Conservation (phyloP, 1,140 invertebrate species). For the Drosophila novamexicana region DNA sequence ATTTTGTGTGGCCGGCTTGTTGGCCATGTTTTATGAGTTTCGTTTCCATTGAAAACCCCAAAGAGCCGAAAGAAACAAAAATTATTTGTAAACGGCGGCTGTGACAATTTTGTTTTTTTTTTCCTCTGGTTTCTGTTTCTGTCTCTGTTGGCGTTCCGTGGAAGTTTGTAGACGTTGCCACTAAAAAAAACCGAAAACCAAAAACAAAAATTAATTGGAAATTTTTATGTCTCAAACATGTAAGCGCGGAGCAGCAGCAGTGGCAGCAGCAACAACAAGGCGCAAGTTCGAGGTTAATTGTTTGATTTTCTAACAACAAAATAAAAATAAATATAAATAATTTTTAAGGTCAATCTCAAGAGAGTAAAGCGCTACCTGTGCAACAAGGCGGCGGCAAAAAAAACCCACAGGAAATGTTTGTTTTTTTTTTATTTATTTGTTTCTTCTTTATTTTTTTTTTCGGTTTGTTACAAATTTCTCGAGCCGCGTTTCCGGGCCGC, state of each 20-base stretch:
- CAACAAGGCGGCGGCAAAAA: background rate
- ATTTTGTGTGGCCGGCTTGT: conserved; percentile 60
- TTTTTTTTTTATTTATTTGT: conserved; percentile 19
- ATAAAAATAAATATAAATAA: conserved; percentile 47
- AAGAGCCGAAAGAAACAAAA: conserved; percentile 72
- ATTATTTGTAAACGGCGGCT: conserved; percentile 81
- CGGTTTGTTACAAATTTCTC: conserved; percentile 41
- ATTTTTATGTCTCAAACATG: conserved; percentile 82
- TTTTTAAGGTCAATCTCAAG: conserved; percentile 72
- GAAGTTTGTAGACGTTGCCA: conserved; percentile 66
- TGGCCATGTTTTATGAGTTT: conserved; percentile 80
- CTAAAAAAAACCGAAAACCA: conserved; percentile 55
- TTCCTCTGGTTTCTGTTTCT: conserved; percentile 26
- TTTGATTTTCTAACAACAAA: conserved; percentile 79
- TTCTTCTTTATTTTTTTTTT: background rate
- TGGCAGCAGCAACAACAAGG: conserved; percentile 39
- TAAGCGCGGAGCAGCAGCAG: conserved; percentile 47
- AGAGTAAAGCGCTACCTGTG: conserved; percentile 54
- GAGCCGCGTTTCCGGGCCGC: conserved; percentile 43
- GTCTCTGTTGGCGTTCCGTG: conserved; percentile 61
- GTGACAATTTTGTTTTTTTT: conserved; percentile 70
- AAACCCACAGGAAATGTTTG: conserved; percentile 74
- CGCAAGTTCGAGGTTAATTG: conserved; percentile 80
- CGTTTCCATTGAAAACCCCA: conserved; percentile 81
- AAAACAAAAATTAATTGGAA: conserved; percentile 79